A percentile compares a stretch with the other conserved stretches of the same genome.
Conservation (phyloP, 2,888 invertebrate genomes). For the Epirrhoe tristata region DNA sequence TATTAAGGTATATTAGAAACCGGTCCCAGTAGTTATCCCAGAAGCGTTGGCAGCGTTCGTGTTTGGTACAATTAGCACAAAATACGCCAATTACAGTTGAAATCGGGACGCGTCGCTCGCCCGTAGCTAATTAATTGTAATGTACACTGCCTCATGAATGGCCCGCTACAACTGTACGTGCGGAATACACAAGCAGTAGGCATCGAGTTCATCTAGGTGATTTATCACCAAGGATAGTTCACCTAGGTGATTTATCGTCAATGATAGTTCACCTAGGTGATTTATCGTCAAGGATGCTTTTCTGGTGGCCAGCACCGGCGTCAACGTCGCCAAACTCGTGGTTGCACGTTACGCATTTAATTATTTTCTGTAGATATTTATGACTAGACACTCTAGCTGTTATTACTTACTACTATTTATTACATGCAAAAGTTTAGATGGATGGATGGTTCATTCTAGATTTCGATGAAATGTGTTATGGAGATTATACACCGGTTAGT, state of each 20-base stretch:
- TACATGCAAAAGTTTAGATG: too few species aligned
- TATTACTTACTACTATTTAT: too few species aligned
- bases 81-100: conserved; percentile 58
- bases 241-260: neutral
- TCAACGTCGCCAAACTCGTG: conserved; percentile 48
- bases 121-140: conserved; percentile 63
- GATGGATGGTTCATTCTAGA: too few species aligned
- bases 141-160: conserved; percentile 65
- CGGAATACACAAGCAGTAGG: conserved; percentile 56
- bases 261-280: conserved; percentile 39
- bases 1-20: conserved; percentile 9
- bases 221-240: neutral
- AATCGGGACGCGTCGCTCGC: conserved; percentile 59
- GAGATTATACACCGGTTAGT: too few species aligned
- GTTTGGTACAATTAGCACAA: conserved; percentile 49
- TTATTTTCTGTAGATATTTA: conserved; percentile 28
- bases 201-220: conserved; percentile 13
- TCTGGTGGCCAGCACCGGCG: conserved; percentile 43
- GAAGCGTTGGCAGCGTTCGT: conserved; percentile 39
- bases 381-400: conserved; percentile 16
- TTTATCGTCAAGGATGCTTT: conserved; percentile 51
- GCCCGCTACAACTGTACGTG: conserved; percentile 58
- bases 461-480: too few species aligned
- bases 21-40: conserved; percentile 21
- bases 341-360: conserved; percentile 33